phyloP scores from a whole-genome alignment of 2,888 invertebrate species.

The Abrostola triplasia region DNA sequence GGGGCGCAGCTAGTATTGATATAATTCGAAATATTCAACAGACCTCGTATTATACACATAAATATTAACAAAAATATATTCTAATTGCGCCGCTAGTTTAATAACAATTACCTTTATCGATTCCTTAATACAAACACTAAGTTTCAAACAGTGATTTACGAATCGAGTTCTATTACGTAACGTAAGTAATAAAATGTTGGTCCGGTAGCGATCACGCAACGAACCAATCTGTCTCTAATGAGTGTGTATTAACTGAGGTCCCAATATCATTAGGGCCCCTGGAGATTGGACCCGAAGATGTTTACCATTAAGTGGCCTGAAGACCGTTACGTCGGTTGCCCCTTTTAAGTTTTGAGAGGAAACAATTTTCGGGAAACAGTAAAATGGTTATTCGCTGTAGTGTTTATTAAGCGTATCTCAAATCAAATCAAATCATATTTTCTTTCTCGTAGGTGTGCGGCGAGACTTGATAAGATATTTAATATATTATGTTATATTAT shows the following conservation, averaged over 20 bases:
- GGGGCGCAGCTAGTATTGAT: too few species aligned
- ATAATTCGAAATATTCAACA: too few species aligned
- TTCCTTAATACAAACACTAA: slow-evolving; percentile 19
- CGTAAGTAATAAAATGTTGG: slow-evolving; percentile 28
- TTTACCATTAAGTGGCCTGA: not conserved
- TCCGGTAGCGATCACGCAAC: slow-evolving; percentile 25
- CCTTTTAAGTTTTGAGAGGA: not conserved
- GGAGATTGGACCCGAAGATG: not conserved
- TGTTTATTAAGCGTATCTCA: not conserved
- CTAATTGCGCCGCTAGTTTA: slow-evolving; percentile 10
- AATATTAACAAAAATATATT: slow-evolving; percentile 3
- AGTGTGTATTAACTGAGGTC: slow-evolving; percentile 2
- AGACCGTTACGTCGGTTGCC: not conserved
- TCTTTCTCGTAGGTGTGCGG: too few species aligned
- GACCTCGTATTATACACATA: too few species aligned
- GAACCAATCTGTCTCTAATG: slow-evolving; percentile 23
- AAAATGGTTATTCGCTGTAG: not conserved
- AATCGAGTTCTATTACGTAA: slow-evolving; percentile 28
- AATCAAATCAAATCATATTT: too few species aligned
- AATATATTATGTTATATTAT: too few species aligned
- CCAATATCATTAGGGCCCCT: slow-evolving; percentile 1
- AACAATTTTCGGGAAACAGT: not conserved
- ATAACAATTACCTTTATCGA: slow-evolving; percentile 29
- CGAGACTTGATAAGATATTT: too few species aligned
- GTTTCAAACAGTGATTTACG: slow-evolving; percentile 19